Evolutionary conservation across 1,140 invertebrate species (phyloP), one percentile per base, ranked within the genome.

Genomic region (Drosophila hydei): DNA sequence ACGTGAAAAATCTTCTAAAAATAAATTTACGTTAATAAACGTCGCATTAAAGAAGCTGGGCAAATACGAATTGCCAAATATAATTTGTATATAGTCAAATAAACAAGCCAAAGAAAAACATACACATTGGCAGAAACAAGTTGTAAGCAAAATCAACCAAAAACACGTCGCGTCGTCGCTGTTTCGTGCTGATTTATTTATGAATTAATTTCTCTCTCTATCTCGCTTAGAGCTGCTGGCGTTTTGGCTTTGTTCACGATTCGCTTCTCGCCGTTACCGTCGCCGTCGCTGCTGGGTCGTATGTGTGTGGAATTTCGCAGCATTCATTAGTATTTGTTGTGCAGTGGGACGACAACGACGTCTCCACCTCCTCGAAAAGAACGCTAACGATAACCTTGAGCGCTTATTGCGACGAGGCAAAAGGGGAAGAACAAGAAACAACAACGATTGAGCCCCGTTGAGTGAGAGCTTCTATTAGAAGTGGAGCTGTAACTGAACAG

Each of bases 141-240:
- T 42, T 61, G 51, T 69, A 73, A 72, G 70, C 48, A 45, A 68
- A 60, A 12, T 50, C 25, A 72, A 68, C 38, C 19, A 43, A 65
- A 75, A 72, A 72, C 72, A 75, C 72, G 72, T 75, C 72, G 72
- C 52, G 60, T 71, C 64, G 30, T 69, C 36, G 52, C 23, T 48
- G 55, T 36, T 63, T 62, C 60, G 75, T 75, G 77, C 70, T 74
- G 79, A 77, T 83, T 83, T 83, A 83, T 83, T 83, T 83, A 83
- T 83, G 80, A 83, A 83, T 77, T 78, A 75, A 75, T 83, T 83
- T 83, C 79, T 81, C 74, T 77, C 75, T 61, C 65, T 75, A 74
- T 75, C 78, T 74, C 58, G 65, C 71, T 50, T 81, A 61, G 30
- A 33, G 56, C 43, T 60, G 30, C 48, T 54, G 43, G 23, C 47